Evolutionary conservation across 2,113 vertebrate species (phyloP).

Genomic region (human): DNA sequence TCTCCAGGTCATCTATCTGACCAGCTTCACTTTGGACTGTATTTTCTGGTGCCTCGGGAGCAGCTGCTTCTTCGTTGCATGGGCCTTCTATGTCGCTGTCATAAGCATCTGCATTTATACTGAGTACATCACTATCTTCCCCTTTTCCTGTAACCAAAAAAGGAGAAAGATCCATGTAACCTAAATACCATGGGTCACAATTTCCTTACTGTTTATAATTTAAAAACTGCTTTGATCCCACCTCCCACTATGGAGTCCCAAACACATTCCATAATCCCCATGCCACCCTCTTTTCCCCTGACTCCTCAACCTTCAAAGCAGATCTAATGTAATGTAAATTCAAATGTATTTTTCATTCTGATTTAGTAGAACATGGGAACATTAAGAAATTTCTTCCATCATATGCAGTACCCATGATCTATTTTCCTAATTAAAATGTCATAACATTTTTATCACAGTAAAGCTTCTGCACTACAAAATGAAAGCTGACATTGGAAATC

Average conservation of each 20-base stretch:
- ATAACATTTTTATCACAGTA: slow-evolving; percentile 68
- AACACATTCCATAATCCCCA: slow-evolving; percentile 31
- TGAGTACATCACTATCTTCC: slow-evolving; percentile 96
- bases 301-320: slow-evolving; percentile 53
- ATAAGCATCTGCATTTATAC: slow-evolving; percentile 96
- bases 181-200: slow-evolving; percentile 29
- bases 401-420: slow-evolving; percentile 55
- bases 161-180: slow-evolving; percentile 32
- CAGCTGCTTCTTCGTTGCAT: slow-evolving; percentile 88
- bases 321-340: slow-evolving; percentile 67
- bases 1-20: slow-evolving; percentile 92
- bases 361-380: slow-evolving; percentile 62
- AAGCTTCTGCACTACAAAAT: slow-evolving; percentile 66
- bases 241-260: slow-evolving; percentile 49
- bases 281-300: neutral
- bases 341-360: slow-evolving; percentile 72
- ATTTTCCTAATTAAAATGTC: slow-evolving; percentile 76
- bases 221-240: neutral
- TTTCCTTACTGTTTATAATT: slow-evolving; percentile 38
- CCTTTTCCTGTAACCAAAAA: slow-evolving; percentile 86
- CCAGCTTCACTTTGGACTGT: slow-evolving; percentile 72
- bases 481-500: slow-evolving; percentile 58
- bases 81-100: slow-evolving; percentile 97
- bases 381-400: slow-evolving; percentile 68
- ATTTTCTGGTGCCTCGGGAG: slow-evolving; percentile 71